Conservation (phyloP, 2,113 vertebrate species). For the Calidris pugnax region DNA sequence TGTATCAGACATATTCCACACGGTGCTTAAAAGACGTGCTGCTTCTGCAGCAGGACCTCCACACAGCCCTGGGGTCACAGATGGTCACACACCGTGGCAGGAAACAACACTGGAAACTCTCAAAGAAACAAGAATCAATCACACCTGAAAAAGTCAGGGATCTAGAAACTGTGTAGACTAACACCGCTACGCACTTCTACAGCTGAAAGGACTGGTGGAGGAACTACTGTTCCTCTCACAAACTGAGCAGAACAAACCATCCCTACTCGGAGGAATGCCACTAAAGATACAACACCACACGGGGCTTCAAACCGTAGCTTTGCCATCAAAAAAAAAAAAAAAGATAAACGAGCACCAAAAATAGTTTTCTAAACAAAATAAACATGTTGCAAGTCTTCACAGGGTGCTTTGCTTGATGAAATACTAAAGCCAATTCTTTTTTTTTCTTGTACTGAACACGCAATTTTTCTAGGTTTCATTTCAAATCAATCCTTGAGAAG, state of each 20-base stretch:
- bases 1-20: not conserved
- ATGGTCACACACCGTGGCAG: not conserved
- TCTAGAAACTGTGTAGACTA: not conserved
- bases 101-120: constrained; percentile 31
- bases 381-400: constrained; percentile 44
- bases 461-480: not conserved
- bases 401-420: constrained; percentile 36
- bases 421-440: not conserved
- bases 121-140: constrained; percentile 41
- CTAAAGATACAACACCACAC: constrained; percentile 26
- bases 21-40: not conserved
- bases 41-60: constrained; percentile 6
- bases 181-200: not conserved
- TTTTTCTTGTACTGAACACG: not conserved
- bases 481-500: constrained; percentile 11
- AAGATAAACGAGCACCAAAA: constrained; percentile 65
- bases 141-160: not conserved
- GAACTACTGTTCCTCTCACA: constrained; percentile 16
- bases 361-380: constrained; percentile 54
- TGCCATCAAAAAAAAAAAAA: constrained; percentile 8
- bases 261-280: constrained; percentile 67
- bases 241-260: constrained; percentile 42
- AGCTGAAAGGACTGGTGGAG: constrained; percentile 34
- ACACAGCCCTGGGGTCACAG: not conserved
- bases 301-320: constrained; percentile 25